These are phyloP conservation scores for Pimephales promelas DNA, from an alignment of 2,113 vertebrate genomes.

Conservation along the genomic window DNA sequence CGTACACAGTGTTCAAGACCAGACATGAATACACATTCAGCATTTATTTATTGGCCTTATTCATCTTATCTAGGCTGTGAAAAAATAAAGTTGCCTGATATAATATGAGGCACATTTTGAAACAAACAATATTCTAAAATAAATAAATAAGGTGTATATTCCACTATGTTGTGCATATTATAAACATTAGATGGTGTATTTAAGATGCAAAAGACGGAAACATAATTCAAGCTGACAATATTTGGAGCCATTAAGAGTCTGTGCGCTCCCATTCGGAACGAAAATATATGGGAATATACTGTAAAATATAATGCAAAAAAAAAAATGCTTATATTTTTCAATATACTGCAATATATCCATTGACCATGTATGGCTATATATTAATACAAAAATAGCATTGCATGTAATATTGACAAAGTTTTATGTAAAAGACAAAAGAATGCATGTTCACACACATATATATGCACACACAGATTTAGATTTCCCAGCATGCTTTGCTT, in stretches of 20 bases:
- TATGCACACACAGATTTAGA: too few relatives aligned
- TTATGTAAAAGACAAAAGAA: too few relatives aligned
- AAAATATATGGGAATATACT: too few relatives aligned
- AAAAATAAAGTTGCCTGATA: neutral
- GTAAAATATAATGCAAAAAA: too few relatives aligned
- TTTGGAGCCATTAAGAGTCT: neutral
- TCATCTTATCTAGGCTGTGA: neutral
- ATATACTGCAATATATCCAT: too few relatives aligned
- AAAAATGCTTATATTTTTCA: too few relatives aligned
- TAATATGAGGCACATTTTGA: neutral
- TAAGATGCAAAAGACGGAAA: neutral
- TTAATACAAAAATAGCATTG: too few relatives aligned
- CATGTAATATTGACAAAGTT: too few relatives aligned
- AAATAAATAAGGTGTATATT: neutral
- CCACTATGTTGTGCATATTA: neutral
- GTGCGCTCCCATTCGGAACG: too few relatives aligned
- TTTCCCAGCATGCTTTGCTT: too few relatives aligned
- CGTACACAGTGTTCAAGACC: neutral
- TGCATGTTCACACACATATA: too few relatives aligned
- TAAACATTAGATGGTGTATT: neutral
- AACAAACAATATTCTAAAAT: neutral
- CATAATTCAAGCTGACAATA: neutral
- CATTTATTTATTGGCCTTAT: neutral
- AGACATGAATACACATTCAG: slow-evolving; percentile 17
- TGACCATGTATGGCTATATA: too few relatives aligned